Evolutionary conservation across 2,113 vertebrate genomes (phyloP), one percentile per base, ranked within the genome.

Genomic region (Pangasianodon gigas): DNA sequence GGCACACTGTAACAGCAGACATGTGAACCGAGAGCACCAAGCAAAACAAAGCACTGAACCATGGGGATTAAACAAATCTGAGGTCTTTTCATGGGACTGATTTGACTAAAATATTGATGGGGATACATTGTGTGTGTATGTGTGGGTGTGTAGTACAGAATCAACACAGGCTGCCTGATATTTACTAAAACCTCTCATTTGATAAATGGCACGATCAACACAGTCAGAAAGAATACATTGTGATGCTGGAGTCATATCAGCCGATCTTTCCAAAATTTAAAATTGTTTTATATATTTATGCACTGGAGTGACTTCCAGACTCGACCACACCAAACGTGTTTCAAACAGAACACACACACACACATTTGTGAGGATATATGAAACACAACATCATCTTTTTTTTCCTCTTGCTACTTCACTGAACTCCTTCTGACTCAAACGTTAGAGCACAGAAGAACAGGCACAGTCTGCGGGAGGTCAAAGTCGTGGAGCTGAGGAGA

Each of bases 61-160:
- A 37, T 8, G 24, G 32, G 87, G 81, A 37, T 24, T 67, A 51
- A 80, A 85, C 52, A 90, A 85, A 91, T 88, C 51, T 67, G 16
- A 84, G 79, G 88, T 90, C 75, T 83, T 86, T 88, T 74, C 56
- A 56, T 90, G 71, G 54, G 44, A 54, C 87, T 77, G 62, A 79
- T 82, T 32, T 82, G 24, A 79, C 21, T 18, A n/a, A 82, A 89
- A 56, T 82, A 80, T 56, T 10, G 44, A 46, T 48, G 13, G 5
- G 3, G 44, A 85, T 19, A 67, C 60, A 32, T 46, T 67, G n/a
- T 71, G 75, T 54, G 44, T 44, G 26, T 85, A 87, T 65, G 60
- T 83, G 84, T 79, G 62, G 32, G 32, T 56, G 56, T 60, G 41
- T 19, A 16, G 26, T 44, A 81, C 85, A 58, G 41, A 81, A 37